Percentiles rank a stretch among this genome's conserved stretches.
Conservation (phyloP, 2,113 vertebrate species). For the Melierax canorus region DNA sequence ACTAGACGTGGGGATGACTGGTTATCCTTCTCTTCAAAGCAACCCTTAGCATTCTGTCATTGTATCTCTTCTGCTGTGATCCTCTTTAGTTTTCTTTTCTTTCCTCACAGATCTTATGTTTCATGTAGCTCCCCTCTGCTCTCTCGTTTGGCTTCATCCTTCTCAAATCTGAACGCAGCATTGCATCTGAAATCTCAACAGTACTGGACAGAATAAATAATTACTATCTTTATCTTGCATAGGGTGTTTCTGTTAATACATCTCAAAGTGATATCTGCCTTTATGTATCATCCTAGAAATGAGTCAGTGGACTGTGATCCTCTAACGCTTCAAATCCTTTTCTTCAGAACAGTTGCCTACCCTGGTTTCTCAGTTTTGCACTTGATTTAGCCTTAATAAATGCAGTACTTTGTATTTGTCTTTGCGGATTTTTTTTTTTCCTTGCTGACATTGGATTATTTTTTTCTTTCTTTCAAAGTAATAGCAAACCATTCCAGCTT, state of each 20-base stretch:
- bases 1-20: not conserved
- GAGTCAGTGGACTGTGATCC: not conserved
- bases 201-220: constrained; percentile 15
- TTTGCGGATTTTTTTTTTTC: not conserved
- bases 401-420: not conserved
- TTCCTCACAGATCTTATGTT: not conserved
- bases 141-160: constrained; percentile 3
- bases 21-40: constrained; percentile 9
- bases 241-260: not conserved
- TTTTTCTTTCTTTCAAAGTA: not conserved
- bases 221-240: not conserved
- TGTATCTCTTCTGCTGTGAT: not conserved
- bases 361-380: not conserved
- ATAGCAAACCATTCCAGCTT: not conserved
- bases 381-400: not conserved
- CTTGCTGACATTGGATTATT: not conserved
- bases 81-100: not conserved
- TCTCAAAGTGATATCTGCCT: not conserved
- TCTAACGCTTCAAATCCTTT: not conserved
- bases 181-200: constrained; percentile 4
- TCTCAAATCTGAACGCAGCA: not conserved
- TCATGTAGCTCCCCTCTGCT: not conserved
- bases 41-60: not conserved
- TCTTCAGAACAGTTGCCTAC: not conserved
- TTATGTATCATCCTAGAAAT: not conserved